Evolutionary conservation across 2,113 vertebrate genomes (phyloP), one percentile per base, ranked within the genome.

Genomic region (Megaceryle torquata): DNA sequence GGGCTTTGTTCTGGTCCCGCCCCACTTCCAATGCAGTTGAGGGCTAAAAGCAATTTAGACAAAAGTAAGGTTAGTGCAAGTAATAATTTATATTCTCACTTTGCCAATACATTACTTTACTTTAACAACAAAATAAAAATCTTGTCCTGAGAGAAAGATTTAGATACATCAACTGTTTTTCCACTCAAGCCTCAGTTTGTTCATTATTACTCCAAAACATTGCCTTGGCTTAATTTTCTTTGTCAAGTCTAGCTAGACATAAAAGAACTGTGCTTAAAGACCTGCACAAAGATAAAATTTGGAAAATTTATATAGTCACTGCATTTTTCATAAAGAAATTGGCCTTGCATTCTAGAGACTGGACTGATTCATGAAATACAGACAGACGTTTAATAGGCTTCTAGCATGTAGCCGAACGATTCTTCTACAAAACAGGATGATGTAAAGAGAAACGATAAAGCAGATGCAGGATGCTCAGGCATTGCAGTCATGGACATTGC

Each of bases 71-170:
- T 90, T 86, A 91, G 18, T 39, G 41, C 35, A 79, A 92, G 86
- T 84, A 92, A 95, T 95, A 91, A 97, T 92, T 95, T 85, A 92
- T 92, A 89, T 82, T 85, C 54, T 82, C 39, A 67, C 65, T 78
- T 94, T 1, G 7, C 72, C 96, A 95, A 89, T 57, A 81, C 56
- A 69, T 71, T 81, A 90, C 46, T 51, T 51, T 51, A 41, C 39
- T 76, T 89, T 21, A 63, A 33, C 39, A 51, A 51, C 12, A 25
- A 51, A 29, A 87, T 90, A 70, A 92, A 53, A 50, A 21, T 7
- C 46, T 61, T 28, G 39, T 92, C 77, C 65, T 82, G 54, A 86
- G 57, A 88, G 48, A 69, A 87, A 90, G 33, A 87, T 75, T 90
- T n/a, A 86, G 53, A 75, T 44, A 68, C 10, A 57, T 51, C 2